Base-by-base conservation (phyloP, 2,888 invertebrate genomes). In the Scaptomyza polygonia region DNA sequence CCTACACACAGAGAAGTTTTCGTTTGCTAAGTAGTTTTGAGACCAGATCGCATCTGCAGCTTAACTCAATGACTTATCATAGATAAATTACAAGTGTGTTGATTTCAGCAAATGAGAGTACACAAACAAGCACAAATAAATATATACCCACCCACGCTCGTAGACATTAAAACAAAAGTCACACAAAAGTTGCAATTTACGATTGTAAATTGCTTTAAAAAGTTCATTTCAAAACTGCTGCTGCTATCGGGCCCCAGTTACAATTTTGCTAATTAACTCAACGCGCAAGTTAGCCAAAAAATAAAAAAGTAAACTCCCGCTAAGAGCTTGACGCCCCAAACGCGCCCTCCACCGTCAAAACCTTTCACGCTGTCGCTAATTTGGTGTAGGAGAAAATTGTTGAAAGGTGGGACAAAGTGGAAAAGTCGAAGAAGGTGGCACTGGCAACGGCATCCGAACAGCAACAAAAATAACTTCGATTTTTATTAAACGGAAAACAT, bases 151-250 rank as follows among this genome's bases (percentile, higher is more conserved):
- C 12, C 8, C 16, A 12, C 12, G 9, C 30, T 14, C 12, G 11
- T 8, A 39, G 42, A 49, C 52, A 48, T 62, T 47, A 59, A 54
- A 67, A 67, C 72, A 66, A 71, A 73, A 79, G 74, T 64, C 62
- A 69, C 73, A 71, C 78, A 78, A 73, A 86, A 86, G 86, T 82
- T 83, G 79, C 87, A 86, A 80, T 86, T 82, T 86, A 82, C 87
- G 85, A 79, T 82, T 82, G 86, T 85, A 84, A 84, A 84, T 86
- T 84, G 85, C 85, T 86, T 84, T 84, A 86, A 86, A 86, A 84
- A 84, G 73, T 86, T 84, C 69, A 62, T 63, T 55, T 12, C 11
- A 34, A 30, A 48, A 18, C 49, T 51, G 14, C 36, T 39, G 57
- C 56, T 68, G 84, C 75, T 77, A 81, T 79, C 84, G 73, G 73